Conservation (phyloP, 2,888 invertebrate species). For the Gandaritis pyraliata region DNA sequence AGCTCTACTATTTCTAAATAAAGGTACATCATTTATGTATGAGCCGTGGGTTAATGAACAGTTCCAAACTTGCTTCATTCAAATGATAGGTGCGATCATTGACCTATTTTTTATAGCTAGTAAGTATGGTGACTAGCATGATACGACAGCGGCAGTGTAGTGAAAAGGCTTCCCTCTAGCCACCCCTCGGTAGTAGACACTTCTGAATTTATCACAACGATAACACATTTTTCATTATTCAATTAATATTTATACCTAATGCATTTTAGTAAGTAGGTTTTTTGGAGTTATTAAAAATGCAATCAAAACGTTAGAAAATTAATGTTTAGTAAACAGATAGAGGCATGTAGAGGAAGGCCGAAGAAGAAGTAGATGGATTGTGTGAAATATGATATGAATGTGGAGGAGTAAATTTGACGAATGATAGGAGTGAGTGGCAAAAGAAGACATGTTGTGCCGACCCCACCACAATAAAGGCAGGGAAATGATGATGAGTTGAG, state of each 20-base stretch:
- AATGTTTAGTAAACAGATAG: no score
- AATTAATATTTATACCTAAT: conserved; percentile 1
- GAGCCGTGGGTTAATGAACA: conserved; percentile 2
- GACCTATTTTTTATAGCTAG: conserved; percentile 41
- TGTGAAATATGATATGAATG: no score
- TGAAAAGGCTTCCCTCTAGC: conserved; percentile 70
- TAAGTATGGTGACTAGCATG: conserved; percentile 24
- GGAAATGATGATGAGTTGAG: no score
- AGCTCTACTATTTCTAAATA: background rate
- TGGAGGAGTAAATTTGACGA: no score
- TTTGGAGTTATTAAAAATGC: no score
- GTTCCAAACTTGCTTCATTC: conserved; percentile 11
- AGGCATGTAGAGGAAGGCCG: no score
- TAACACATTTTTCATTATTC: conserved; percentile 17
- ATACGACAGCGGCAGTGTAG: conserved; percentile 64
- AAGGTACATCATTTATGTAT: background rate
- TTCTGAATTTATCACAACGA: conserved; percentile 20
- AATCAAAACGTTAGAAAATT: no score
- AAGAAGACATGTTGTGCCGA: no score
- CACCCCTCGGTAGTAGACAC: conserved; percentile 28
- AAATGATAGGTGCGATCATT: conserved; percentile 44
- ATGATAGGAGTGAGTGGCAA: no score
- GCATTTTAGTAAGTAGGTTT: background rate
- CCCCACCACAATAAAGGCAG: no score
- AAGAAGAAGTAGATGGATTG: no score